A percentile compares a stretch with the other conserved stretches of the same genome.
Conservation (phyloP, 2,113 vertebrate genomes). For the Chaetorhynchus papuensis region DNA sequence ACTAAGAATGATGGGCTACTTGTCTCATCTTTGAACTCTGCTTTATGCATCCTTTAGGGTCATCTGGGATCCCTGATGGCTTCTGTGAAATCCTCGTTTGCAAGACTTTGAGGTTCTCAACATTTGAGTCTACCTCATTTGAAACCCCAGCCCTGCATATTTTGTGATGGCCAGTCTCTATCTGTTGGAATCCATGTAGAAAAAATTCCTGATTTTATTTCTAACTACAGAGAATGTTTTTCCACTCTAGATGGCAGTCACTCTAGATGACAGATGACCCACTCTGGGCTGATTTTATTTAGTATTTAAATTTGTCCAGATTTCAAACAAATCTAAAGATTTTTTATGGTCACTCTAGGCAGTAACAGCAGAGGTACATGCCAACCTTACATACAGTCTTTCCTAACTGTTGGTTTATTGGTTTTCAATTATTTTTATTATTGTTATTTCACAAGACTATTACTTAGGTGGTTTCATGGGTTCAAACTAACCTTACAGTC, state of each 20-base stretch:
- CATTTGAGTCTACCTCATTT: not conserved
- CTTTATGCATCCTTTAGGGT: not conserved
- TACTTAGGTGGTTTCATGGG: not conserved
- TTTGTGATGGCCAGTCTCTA: not conserved
- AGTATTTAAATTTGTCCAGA: not conserved
- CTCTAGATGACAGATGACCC: not conserved
- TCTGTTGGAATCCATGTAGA: not conserved
- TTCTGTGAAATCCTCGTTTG: not conserved
- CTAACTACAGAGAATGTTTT: not conserved
- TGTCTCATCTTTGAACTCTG: not conserved
- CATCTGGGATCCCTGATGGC: not conserved
- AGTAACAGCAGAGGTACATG: not conserved
- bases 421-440: not conserved
- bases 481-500: not conserved
- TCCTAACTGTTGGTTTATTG: not conserved
- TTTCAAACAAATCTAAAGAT: not conserved
- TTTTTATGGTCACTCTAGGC: not conserved
- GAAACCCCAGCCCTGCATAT: not conserved
- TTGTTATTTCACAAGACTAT: not conserved
- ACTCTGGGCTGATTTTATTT: not conserved
- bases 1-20: not conserved
- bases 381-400: not conserved
- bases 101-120: not conserved
- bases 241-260: not conserved
- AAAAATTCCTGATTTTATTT: not conserved